phyloP scores from a whole-genome alignment of 2,113 vertebrate genomes.

The Perccottus glenii region DNA sequence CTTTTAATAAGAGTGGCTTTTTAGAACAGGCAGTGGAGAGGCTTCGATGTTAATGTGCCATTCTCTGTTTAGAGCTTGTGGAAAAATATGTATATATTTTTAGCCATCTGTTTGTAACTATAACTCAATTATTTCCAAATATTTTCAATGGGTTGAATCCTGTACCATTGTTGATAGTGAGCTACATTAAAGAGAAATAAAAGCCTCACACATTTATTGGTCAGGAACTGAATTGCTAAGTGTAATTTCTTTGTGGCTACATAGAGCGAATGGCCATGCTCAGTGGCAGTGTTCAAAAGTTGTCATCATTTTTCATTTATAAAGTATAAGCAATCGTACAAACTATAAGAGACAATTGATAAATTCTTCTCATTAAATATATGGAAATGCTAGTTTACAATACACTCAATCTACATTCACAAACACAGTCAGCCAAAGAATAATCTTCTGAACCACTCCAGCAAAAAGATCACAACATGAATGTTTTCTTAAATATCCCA shows the following conservation, averaged over 20 bases:
- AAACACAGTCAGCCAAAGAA: conserved; percentile 3
- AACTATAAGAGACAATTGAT: conserved; percentile 6
- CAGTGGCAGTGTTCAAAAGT: background rate
- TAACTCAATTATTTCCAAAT: too few species aligned
- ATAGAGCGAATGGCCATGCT: conserved; percentile 10
- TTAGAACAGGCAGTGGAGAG: too few species aligned
- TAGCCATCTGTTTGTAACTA: background rate
- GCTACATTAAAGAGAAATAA: conserved; percentile 4
- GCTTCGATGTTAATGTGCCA: too few species aligned
- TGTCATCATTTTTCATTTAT: background rate
- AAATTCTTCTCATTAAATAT: background rate
- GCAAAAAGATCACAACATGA: conserved; percentile 2
- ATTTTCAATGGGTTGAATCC: too few species aligned
- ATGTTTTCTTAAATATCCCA: background rate
- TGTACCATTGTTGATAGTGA: background rate
- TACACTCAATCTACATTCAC: background rate
- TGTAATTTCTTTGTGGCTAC: conserved; percentile 10
- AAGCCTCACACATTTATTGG: background rate
- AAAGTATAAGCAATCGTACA: background rate
- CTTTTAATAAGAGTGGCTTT: too few species aligned
- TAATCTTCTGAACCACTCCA: background rate
- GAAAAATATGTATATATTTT: too few species aligned
- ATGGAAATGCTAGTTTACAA: conserved; percentile 2
- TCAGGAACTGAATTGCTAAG: background rate
- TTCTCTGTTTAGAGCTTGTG: too few species aligned